These are phyloP conservation scores for Hydriomena furcata DNA, from an alignment of 2,888 invertebrate genomes.

Conservation along the genomic window DNA sequence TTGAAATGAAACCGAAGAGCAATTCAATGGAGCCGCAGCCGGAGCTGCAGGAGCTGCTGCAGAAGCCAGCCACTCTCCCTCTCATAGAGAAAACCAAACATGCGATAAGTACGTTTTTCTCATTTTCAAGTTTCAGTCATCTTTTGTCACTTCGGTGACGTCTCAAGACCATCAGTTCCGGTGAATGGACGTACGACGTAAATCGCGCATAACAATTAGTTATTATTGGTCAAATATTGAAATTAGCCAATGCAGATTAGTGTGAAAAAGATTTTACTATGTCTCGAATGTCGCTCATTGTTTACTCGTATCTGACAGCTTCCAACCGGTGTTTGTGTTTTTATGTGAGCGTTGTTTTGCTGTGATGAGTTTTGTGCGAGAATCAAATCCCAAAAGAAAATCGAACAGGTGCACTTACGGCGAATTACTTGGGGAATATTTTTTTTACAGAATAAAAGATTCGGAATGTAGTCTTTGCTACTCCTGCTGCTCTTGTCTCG, in stretches of 20 bases:
- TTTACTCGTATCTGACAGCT: conserved; percentile 29
- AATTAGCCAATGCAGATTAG: conserved; percentile 37
- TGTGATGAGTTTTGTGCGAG: conserved; percentile 7
- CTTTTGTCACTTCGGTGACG: conserved; percentile 50
- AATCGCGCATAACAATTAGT: conserved; percentile 53
- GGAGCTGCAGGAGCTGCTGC: conserved; percentile 73
- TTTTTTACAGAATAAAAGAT: conserved; percentile 39
- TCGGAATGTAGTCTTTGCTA: conserved; percentile 34
- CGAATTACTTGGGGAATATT: background rate
- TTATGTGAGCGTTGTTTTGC: conserved; percentile 9
- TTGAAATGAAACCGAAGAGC: conserved; percentile 60
- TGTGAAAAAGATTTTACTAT: conserved; percentile 31
- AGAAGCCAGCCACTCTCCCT: conserved; percentile 59
- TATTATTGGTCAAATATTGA: conserved; percentile 47
- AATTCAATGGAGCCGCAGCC: conserved; percentile 54
- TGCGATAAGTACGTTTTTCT: conserved; percentile 67
- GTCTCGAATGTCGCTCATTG: conserved; percentile 33
- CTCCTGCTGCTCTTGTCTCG: background rate
- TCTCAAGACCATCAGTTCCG: conserved; percentile 66
- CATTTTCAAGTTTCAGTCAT: conserved; percentile 45
- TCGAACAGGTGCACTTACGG: background rate
- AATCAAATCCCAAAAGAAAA: background rate
- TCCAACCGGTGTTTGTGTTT: conserved; percentile 19
- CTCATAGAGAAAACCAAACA: conserved; percentile 55
- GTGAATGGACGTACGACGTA: conserved; percentile 55